These are phyloP conservation scores for Semnornis frantzii DNA, from an alignment of 2,113 vertebrate genomes.

Conservation along the genomic window DNA sequence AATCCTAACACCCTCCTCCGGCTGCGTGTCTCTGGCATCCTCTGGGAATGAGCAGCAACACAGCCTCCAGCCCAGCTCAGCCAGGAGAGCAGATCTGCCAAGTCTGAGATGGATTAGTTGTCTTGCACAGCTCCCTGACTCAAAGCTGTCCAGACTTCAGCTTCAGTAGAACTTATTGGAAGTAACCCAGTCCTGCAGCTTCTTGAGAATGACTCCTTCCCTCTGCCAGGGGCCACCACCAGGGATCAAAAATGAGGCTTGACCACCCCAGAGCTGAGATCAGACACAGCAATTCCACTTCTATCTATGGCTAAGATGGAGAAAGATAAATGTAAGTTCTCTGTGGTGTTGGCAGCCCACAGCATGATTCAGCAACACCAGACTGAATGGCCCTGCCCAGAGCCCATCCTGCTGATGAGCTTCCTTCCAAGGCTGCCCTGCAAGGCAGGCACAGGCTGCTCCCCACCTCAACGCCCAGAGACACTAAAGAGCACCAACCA, in stretches of 20 bases:
- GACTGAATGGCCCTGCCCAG: neutral
- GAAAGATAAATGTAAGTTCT: neutral
- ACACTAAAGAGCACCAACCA: fast-evolving
- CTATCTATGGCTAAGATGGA: fast-evolving
- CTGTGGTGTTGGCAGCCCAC: neutral
- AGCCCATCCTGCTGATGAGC: neutral
- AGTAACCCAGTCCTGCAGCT: neutral
- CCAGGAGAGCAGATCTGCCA: neutral
- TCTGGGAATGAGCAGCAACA: fast-evolving
- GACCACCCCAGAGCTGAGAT: neutral
- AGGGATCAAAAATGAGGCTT: neutral
- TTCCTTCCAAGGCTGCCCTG: neutral
- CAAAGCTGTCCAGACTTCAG: neutral
- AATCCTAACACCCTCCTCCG: neutral
- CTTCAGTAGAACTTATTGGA: neutral
- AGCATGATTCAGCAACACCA: neutral
- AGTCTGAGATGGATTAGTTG: neutral
- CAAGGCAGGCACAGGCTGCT: neutral
- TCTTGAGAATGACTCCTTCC: neutral
- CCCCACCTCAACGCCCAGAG: fast-evolving
- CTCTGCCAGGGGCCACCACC: neutral
- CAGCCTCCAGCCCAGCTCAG: neutral
- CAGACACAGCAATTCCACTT: neutral
- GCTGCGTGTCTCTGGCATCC: neutral
- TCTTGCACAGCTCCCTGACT: neutral